Percentiles rank a stretch among this genome's conserved stretches.
These are phyloP conservation scores for Diorhabda carinulata DNA, from an alignment of 1,140 invertebrate species.

Conservation along the genomic window DNA sequence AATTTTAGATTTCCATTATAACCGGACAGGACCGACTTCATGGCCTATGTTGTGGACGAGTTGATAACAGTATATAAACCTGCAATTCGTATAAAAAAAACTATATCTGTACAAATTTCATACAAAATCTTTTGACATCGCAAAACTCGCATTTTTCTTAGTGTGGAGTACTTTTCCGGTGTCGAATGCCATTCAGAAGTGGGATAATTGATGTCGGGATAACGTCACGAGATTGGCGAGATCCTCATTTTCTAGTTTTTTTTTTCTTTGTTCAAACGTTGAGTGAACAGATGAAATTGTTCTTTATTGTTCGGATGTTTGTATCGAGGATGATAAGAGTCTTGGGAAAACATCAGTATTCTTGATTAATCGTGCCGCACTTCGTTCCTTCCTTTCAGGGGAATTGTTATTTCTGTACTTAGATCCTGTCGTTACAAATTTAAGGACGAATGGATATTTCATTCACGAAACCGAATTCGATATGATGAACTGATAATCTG, in stretches of 20 bases:
- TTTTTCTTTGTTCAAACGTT: background rate
- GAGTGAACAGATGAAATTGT: background rate
- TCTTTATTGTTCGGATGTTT: background rate
- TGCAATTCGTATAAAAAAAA: background rate
- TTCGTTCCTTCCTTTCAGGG: background rate
- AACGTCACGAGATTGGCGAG: background rate
- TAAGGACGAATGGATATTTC: background rate
- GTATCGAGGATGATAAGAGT: background rate
- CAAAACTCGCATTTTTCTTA: no score
- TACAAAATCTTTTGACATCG: no score
- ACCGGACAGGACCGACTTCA: no score
- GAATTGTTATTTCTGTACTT: constrained; percentile 1
- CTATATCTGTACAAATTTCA: no score
- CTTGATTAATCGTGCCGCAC: background rate
- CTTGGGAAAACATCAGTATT: background rate
- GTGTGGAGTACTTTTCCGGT: background rate
- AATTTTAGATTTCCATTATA: no score
- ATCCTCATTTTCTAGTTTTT: background rate
- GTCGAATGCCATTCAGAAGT: background rate
- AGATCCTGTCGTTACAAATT: background rate
- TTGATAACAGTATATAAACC: background rate
- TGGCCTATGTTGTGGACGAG: background rate
- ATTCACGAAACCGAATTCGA: no score
- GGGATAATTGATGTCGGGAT: background rate
- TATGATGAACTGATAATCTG: no score